These are phyloP conservation scores for Trachurus trachurus DNA, from an alignment of 2,797 vertebrate species.

Conservation along the genomic window DNA sequence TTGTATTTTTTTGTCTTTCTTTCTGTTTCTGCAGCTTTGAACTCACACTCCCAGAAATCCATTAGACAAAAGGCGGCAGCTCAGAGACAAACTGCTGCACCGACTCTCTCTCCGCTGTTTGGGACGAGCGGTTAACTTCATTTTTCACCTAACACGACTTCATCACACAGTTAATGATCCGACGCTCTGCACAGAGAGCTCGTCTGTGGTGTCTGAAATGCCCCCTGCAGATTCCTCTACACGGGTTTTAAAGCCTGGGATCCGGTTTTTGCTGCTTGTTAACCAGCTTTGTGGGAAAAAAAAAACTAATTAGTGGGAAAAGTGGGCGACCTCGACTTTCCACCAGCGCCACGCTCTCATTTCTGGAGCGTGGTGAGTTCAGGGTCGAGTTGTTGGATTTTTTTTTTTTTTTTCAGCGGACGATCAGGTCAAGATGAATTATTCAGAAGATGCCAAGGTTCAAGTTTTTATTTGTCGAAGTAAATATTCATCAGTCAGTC, in stretches of 20 bases:
- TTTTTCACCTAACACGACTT: slow-evolving; percentile 32
- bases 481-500: too few species aligned
- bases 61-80: slow-evolving; percentile 37
- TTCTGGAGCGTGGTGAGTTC: not conserved
- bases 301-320: slow-evolving; percentile 36
- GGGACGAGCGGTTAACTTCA: slow-evolving; percentile 23
- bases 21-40: slow-evolving; percentile 43
- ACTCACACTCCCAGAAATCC: slow-evolving; percentile 45
- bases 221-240: not conserved
- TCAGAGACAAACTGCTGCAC: slow-evolving; percentile 43
- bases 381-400: not conserved
- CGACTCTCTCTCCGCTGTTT: slow-evolving; percentile 8
- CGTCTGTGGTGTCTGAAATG: not conserved
- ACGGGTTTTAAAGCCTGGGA: slow-evolving; percentile 17
- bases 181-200: slow-evolving; percentile 11
- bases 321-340: slow-evolving; percentile 10
- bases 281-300: not conserved
- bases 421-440: too few species aligned
- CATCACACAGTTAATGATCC: slow-evolving; percentile 30
- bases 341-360: not conserved
- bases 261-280: slow-evolving; percentile 6
- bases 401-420: not conserved
- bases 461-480: too few species aligned
- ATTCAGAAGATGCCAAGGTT: too few species aligned
- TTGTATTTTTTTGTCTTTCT: not conserved